Evolutionary conservation across 1,140 invertebrate genomes (phyloP).

Genomic region (Drosophila ogumai): DNA sequence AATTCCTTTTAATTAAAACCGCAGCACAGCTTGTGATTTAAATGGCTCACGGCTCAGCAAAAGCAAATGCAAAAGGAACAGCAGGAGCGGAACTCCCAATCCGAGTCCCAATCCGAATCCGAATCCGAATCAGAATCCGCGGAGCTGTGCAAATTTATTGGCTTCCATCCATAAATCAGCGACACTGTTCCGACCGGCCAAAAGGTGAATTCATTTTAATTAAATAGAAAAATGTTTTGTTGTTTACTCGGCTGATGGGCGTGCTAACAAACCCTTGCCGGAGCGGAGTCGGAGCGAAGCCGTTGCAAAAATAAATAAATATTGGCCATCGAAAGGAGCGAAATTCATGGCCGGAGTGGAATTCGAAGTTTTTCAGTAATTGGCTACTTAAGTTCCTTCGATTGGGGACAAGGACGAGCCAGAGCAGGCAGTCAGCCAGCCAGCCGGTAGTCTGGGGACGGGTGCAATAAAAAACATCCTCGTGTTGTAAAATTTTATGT

Average conservation of each 20-base stretch:
- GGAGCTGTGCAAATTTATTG: slow-evolving; percentile 72
- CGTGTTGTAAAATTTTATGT: slow-evolving; percentile 83
- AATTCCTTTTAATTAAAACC: slow-evolving; percentile 84
- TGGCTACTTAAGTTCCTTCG: slow-evolving; percentile 79
- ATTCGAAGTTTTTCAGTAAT: slow-evolving; percentile 79
- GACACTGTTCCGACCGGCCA: slow-evolving; percentile 27
- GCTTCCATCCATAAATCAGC: slow-evolving; percentile 75
- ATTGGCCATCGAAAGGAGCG: slow-evolving; percentile 43
- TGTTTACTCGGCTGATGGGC: slow-evolving; percentile 53
- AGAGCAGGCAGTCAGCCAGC: slow-evolving; percentile 2
- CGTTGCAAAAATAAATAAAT: slow-evolving; percentile 27
- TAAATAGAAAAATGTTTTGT: slow-evolving; percentile 82
- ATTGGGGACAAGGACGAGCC: slow-evolving; percentile 53
- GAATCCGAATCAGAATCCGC: slow-evolving; percentile 34
- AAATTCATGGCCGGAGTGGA: slow-evolving; percentile 57
- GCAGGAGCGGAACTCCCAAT: slow-evolving; percentile 12
- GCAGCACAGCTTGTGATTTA: slow-evolving; percentile 79
- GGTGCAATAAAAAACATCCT: slow-evolving; percentile 82
- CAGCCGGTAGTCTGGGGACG: slow-evolving; percentile 26
- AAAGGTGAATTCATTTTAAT: slow-evolving; percentile 82
- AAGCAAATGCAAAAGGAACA: slow-evolving; percentile 20
- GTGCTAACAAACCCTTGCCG: slow-evolving; percentile 62
- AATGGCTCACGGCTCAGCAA: slow-evolving; percentile 61
- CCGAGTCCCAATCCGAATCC: slow-evolving; percentile 18
- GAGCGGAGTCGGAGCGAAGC: neutral